phyloP scores from a whole-genome alignment of 2,888 invertebrate species.

The Pristionchus mayeri region DNA sequence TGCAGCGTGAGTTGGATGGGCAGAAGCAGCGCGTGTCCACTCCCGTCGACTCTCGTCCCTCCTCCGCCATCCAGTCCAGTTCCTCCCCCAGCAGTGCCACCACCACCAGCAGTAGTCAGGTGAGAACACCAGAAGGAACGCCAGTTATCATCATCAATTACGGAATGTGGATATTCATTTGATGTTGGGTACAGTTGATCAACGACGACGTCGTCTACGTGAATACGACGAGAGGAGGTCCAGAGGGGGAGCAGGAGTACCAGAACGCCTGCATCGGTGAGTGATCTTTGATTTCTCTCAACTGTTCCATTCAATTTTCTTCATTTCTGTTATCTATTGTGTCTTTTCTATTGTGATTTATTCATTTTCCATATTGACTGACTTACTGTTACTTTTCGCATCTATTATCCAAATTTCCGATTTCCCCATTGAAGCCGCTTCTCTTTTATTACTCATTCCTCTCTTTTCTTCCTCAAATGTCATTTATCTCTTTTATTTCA shows the following conservation, averaged over 20 bases:
- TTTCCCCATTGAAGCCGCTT: neutral
- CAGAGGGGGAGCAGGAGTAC: constrained; percentile 62
- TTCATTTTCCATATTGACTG: no score
- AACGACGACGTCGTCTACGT: constrained; percentile 71
- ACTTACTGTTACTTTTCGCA: neutral
- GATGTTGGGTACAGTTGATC: constrained; percentile 45
- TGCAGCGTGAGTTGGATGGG: constrained; percentile 39
- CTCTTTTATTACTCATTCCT: constrained; percentile 31
- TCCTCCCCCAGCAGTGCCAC: neutral
- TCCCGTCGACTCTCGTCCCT: neutral
- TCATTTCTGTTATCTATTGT: no score
- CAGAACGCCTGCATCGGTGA: constrained; percentile 72
- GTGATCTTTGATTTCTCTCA: no score
- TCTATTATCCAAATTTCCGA: neutral
- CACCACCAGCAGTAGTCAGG: neutral
- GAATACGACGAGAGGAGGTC: constrained; percentile 63
- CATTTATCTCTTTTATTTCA: constrained; percentile 1
- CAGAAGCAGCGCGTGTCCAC: constrained; percentile 29
- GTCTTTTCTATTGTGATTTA: no score
- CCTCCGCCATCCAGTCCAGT: neutral
- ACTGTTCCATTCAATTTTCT: no score
- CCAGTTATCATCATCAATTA: no score
- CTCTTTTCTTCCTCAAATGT: neutral
- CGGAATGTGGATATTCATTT: neutral
- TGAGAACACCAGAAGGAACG: neutral